Evolutionary conservation across 2,888 invertebrate genomes (phyloP), one percentile per base, ranked within the genome.

Genomic region (Escarpia spicata): DNA sequence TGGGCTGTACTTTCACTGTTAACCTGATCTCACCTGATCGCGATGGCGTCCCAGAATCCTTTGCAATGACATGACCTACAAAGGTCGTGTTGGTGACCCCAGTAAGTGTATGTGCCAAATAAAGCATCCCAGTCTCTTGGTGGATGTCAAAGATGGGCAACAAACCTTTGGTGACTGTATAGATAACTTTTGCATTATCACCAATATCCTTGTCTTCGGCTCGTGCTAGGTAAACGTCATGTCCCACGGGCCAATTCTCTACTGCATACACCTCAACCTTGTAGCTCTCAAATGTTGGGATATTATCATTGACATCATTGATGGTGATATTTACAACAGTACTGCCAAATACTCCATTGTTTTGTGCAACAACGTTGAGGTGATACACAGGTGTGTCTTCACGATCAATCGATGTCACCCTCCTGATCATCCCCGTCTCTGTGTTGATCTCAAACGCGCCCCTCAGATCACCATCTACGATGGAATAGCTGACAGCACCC

Each of bases 221-320:
- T 95, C 98, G 97, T 0, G 98, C 98, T 94, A 98, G 97, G 96
- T 98, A 98, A 60, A 99, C 98, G 97, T 99, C 98, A 96, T 98
- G 98, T 0, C 99, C 99, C 75, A 99, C 98, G 43, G 99, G 99
- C 95, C 98, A 98, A 96, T 99, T 98, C 97, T 99, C 99, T 31
- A 98, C 97, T 93, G 99, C 97, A 93, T 97, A 97, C 91, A 98
- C 97, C 96, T 98, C 95, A 52, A 94, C 92, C 15, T 93, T 93
- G 31, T 94, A 93, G 37, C 93, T 93, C 8, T 92, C 92, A 94
- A 96, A 96, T 37, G 97, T 97, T 4, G 99, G 99, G 93, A 98
- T 97, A 96, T 99, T 99, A 96, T 99, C 99, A 96, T 99, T 99
- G 6, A 98, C 97, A 97, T 99, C 99, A 90, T 98, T 96, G 8